Base-by-base conservation (phyloP, 2,888 invertebrate genomes). In the Cataglyphis cursor region DNA sequence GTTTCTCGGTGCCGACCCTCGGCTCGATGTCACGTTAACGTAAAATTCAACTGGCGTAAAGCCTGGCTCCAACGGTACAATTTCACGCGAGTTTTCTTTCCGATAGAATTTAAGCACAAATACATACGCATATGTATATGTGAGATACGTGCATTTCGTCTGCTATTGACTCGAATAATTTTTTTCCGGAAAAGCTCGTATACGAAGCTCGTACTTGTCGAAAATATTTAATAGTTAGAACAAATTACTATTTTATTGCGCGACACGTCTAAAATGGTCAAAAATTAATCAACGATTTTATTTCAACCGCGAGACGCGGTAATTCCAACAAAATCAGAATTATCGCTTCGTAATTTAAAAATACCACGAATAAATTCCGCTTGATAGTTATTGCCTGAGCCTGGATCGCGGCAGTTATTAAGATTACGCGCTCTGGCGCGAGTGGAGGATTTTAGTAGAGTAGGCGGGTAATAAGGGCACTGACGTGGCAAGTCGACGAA, bases 391-490 rank as follows among this genome's bases (percentile, higher is more conserved):
- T 80, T 80, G 59, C 59, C 59, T 21, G 21, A 35, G 48, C 74
- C 10, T 18, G 24, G 44, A 44, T 68, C 76, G 10, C 70, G 70
- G 70, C 70, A 80, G 70, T 80, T 80, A 80, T 80, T 80, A 80
- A 70, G 78, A 70, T 80, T 80, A 61, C 78, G 68, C 78, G 31
- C 70, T 61, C 70, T n/a, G 59, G 21, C 24, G 31, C 41, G 68
- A 59, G 48, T 51, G 24, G 41, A 76, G 28, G 38, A 44, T 35
- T 59, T 70, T 44, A 21, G 59, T 9, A 8, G 18, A 59, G 78
- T 35, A 70, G 70, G 70, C 24, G 44, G 59, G 70, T 80, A 80
- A 80, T 80, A 80, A 80, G 70, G 70, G 78, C 59, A 70, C 70
- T 12, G 78, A 59, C 44, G 44, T 48, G 70, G 78, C 44, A 78